Percentiles rank a stretch among this genome's conserved stretches.
These are phyloP conservation scores for Cyrtorhinus lividipennis DNA, from an alignment of 1,140 invertebrate genomes.

Conservation along the genomic window DNA sequence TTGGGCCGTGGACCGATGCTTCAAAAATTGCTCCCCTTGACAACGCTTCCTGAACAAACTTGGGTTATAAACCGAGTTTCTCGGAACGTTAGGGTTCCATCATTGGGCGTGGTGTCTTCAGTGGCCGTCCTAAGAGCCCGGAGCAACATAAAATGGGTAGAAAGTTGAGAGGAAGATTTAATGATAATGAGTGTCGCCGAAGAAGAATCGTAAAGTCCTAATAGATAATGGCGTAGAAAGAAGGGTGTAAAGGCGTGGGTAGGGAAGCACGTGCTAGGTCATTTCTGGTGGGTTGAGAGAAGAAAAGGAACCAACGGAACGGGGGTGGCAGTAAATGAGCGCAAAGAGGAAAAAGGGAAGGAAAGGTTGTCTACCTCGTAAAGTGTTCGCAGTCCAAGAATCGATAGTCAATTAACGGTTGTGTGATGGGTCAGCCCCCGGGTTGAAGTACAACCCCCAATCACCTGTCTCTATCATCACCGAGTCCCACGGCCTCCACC, in stretches of 20 bases:
- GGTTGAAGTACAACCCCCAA: slow-evolving; percentile 3
- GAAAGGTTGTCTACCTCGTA: background rate
- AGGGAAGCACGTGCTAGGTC: background rate
- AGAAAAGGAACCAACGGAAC: too few species aligned
- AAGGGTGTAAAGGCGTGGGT: background rate
- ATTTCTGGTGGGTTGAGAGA: too few species aligned
- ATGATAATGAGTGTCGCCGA: slow-evolving; percentile 2
- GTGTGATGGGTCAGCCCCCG: slow-evolving; percentile 7
- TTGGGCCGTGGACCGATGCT: too few species aligned
- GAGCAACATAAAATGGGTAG: too few species aligned
- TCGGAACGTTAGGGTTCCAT: too few species aligned
- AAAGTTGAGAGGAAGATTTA: slow-evolving; percentile 1
- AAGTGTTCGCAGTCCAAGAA: slow-evolving; percentile 4
- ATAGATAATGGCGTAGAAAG: slow-evolving; percentile 4
- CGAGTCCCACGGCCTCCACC: background rate
- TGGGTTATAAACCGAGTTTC: too few species aligned
- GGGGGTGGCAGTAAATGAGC: background rate
- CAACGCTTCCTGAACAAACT: too few species aligned
- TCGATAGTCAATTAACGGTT: slow-evolving; percentile 9
- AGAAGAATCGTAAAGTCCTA: background rate
- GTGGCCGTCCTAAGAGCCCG: too few species aligned
- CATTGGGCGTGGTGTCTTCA: too few species aligned
- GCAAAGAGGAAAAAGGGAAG: too few species aligned
- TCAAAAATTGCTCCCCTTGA: too few species aligned
- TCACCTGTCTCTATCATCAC: slow-evolving; percentile 8